A percentile compares a stretch with the other conserved stretches of the same genome.
phyloP scores from a whole-genome alignment of 2,113 vertebrate genomes.

The Tupaia tana region DNA sequence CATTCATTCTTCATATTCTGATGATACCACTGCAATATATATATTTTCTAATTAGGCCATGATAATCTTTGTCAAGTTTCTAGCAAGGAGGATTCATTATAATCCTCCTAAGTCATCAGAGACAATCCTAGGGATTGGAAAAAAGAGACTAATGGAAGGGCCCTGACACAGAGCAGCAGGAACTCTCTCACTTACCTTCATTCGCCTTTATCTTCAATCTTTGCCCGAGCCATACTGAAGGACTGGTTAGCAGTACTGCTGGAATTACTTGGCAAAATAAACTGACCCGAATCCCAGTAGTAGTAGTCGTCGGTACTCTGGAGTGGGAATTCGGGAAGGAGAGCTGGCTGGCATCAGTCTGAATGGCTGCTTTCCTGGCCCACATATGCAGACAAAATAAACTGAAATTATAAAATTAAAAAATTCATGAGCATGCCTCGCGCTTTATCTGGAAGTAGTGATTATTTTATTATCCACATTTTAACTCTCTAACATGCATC shows the following conservation, averaged over 20 bases:
- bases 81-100: neutral
- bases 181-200: neutral
- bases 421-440: conserved; percentile 64
- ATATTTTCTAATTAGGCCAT: neutral
- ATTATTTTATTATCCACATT: conserved; percentile 55
- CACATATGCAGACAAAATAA: neutral
- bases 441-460: conserved; percentile 65
- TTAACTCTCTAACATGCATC: conserved; percentile 40
- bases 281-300: neutral
- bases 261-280: conserved; percentile 26
- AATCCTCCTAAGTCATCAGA: neutral
- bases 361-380: conserved; percentile 62
- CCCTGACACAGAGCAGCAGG: neutral
- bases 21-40: neutral
- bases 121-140: neutral
- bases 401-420: conserved; percentile 66
- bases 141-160: neutral
- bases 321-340: conserved; percentile 51
- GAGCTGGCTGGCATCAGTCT: neutral
- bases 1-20: neutral
- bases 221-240: neutral
- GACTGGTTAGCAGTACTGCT: neutral
- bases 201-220: neutral
- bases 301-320: neutral
- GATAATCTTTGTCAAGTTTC: neutral